Percentiles rank a stretch among this genome's conserved stretches.
Evolutionary conservation across 2,113 vertebrate species (phyloP).

Genomic region (Limanda limanda): DNA sequence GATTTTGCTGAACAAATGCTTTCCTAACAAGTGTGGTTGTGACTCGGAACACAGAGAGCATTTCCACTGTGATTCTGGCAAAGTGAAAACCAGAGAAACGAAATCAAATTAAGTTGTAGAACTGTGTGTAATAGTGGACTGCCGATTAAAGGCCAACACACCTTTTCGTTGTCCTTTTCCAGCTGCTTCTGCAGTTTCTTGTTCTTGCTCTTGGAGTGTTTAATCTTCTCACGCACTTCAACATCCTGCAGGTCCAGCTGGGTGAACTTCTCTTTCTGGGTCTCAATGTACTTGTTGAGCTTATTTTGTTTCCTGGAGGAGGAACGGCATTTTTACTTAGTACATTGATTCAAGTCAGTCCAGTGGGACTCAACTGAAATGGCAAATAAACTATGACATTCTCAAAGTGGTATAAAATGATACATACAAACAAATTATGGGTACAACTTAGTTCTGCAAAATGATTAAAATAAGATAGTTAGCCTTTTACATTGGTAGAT

Average conservation of each 20-base stretch:
- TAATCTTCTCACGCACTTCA: slow-evolving; percentile 93
- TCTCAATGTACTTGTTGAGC: slow-evolving; percentile 88
- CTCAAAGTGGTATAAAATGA: not conserved
- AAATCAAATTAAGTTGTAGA: slow-evolving; percentile 3
- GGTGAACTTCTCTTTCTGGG: slow-evolving; percentile 93
- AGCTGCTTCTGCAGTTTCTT: slow-evolving; percentile 95
- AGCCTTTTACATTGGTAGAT: not conserved
- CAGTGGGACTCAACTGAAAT: not conserved
- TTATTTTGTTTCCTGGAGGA: slow-evolving; percentile 88
- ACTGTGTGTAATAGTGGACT: slow-evolving; percentile 5
- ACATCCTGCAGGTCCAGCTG: slow-evolving; percentile 95
- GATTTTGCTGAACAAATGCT: not conserved
- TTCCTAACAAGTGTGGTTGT: slow-evolving; percentile 7
- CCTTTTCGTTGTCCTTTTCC: slow-evolving; percentile 95
- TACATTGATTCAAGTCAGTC: slow-evolving; percentile 5
- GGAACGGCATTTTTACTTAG: slow-evolving; percentile 38
- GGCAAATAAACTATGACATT: slow-evolving; percentile 4
- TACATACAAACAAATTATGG: not conserved
- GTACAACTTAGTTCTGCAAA: not conserved
- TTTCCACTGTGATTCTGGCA: slow-evolving; percentile 14
- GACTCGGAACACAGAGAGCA: slow-evolving; percentile 1
- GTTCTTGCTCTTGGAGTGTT: slow-evolving; percentile 90
- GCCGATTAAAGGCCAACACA: slow-evolving; percentile 65
- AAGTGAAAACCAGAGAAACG: not conserved
- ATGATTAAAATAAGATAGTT: not conserved